Percentiles rank a stretch among this genome's conserved stretches.
Evolutionary conservation across 1,140 invertebrate genomes (phyloP).

Genomic region (Cydia pomonella): DNA sequence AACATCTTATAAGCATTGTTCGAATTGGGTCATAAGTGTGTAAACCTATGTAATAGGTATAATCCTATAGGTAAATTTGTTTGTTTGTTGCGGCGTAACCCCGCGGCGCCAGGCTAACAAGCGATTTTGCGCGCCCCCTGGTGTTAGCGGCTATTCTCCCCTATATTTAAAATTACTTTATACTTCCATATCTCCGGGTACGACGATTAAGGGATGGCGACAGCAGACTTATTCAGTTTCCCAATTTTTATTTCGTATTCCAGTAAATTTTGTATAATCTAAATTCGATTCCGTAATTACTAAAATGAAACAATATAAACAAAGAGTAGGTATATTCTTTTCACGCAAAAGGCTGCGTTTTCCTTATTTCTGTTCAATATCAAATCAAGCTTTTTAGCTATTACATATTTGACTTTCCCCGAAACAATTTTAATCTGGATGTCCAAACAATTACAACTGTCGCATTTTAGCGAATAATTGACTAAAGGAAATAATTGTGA

Average conservation of each 20-base stretch:
- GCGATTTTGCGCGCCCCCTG: conserved; percentile 18
- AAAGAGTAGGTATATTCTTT: no score
- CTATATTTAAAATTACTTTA: conserved; percentile 29
- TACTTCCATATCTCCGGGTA: conserved; percentile 22
- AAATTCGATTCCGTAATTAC: neutral
- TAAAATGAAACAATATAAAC: no score
- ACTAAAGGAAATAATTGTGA: neutral
- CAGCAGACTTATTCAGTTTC: neutral
- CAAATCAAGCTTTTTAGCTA: no score
- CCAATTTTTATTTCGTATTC: neutral
- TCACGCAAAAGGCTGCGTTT: no score
- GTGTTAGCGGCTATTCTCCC: conserved; percentile 15
- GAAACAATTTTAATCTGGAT: neutral
- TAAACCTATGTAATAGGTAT: neutral
- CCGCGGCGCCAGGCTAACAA: conserved; percentile 25
- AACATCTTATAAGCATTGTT: no score
- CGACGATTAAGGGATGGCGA: conserved; percentile 1
- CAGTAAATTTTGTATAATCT: neutral
- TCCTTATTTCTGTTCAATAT: no score
- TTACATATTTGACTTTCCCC: no score
- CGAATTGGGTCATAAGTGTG: no score
- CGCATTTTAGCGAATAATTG: neutral
- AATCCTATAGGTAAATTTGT: neutral
- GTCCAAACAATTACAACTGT: neutral
- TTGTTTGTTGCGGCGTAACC: conserved; percentile 10